Conservation (phyloP, 1,140 invertebrate species). For the Plodia interpunctella region DNA sequence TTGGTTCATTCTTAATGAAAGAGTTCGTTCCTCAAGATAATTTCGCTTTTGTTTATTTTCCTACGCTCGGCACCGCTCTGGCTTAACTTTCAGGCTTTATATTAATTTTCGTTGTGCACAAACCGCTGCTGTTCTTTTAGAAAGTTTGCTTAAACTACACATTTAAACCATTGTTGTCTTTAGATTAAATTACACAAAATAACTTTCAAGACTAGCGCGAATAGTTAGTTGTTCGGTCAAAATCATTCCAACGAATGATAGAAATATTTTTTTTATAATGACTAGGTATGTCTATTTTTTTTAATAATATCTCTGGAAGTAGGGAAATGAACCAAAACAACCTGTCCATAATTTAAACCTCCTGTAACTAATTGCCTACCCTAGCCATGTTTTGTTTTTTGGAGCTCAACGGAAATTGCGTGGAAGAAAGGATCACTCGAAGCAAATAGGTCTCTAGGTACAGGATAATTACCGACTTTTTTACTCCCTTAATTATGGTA, state of each 20-base stretch:
- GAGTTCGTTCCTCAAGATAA: constrained; percentile 56
- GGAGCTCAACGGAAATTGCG: constrained; percentile 57
- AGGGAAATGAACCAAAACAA: too few relatives aligned
- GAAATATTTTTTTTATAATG: neutral
- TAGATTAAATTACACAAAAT: too few relatives aligned
- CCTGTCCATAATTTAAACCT: constrained; percentile 45
- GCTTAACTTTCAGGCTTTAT: constrained; percentile 38
- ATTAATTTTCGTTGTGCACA: constrained; percentile 41
- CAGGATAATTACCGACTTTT: constrained; percentile 53
- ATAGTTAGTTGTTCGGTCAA: too few relatives aligned
- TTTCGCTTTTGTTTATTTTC: constrained; percentile 63
- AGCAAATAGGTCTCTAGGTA: constrained; percentile 56
- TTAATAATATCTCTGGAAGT: too few relatives aligned
- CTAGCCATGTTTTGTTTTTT: constrained; percentile 49
- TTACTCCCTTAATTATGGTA: constrained; percentile 26
- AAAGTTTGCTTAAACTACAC: neutral
- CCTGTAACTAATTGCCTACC: constrained; percentile 61
- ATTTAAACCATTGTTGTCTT: too few relatives aligned
- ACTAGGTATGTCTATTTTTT: too few relatives aligned
- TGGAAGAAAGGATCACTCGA: constrained; percentile 58
- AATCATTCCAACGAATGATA: too few relatives aligned
- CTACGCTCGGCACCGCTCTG: constrained; percentile 29
- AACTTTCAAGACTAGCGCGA: too few relatives aligned
- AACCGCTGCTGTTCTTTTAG: constrained; percentile 11
- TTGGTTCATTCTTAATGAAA: constrained; percentile 61